These are phyloP conservation scores for Archaeoteleia sp. DNA, from an alignment of 2,888 invertebrate species.

Conservation along the genomic window DNA sequence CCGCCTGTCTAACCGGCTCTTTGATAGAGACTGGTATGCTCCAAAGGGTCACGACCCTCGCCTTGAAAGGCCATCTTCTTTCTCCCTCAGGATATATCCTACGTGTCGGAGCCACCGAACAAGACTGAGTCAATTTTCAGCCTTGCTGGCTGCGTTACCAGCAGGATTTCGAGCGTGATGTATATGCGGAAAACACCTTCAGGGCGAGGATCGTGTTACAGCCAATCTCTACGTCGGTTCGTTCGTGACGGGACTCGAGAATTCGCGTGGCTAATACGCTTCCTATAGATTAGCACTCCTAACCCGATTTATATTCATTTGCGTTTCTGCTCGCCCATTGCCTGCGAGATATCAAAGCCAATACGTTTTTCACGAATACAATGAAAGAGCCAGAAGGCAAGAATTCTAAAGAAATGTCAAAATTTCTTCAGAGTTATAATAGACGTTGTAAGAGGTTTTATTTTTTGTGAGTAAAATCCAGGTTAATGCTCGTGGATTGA, in stretches of 20 bases:
- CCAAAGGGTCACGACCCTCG: constrained; percentile 71
- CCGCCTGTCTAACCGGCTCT: constrained; percentile 64
- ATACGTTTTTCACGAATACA: constrained; percentile 14
- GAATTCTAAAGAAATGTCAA: too few relatives aligned
- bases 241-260: constrained; percentile 54
- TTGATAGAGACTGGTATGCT: constrained; percentile 72
- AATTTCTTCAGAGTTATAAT: too few relatives aligned
- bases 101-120: constrained; percentile 52
- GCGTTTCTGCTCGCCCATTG: constrained; percentile 29
- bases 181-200: constrained; percentile 46
- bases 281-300: constrained; percentile 36
- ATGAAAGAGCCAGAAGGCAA: too few relatives aligned
- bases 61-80: constrained; percentile 58
- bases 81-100: constrained; percentile 30
- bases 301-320: constrained; percentile 35
- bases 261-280: constrained; percentile 58
- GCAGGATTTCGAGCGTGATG: constrained; percentile 25
- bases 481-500: too few relatives aligned
- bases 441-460: too few relatives aligned
- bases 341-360: constrained; percentile 24
- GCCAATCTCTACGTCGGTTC: constrained; percentile 56
- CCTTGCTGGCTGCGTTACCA: constrained; percentile 13
- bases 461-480: too few relatives aligned
- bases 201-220: constrained; percentile 59
- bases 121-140: constrained; percentile 56